phyloP scores from a whole-genome alignment of 2,888 invertebrate species.

The Leptinotarsa rubiginosa region DNA sequence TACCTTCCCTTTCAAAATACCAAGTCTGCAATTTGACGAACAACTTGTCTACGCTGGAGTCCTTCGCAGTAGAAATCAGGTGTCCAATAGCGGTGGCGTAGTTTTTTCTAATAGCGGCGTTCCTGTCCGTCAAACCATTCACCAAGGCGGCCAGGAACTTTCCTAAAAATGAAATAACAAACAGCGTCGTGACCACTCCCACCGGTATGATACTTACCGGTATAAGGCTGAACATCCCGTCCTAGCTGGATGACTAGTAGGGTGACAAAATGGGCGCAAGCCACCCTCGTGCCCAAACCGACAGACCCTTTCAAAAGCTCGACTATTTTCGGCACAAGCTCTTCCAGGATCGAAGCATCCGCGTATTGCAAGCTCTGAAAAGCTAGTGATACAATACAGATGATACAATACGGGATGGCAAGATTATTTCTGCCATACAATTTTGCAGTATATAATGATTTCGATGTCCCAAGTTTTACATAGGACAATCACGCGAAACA shows the following conservation, averaged over 20 bases:
- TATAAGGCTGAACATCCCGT: constrained; percentile 71
- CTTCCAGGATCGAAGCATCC: constrained; percentile 80
- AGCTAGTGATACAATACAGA: constrained; percentile 33
- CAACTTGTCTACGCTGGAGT: constrained; percentile 75
- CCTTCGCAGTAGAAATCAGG: constrained; percentile 85
- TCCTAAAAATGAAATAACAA: constrained; percentile 48
- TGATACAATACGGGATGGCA: background rate
- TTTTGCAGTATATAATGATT: background rate
- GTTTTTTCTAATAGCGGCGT: constrained; percentile 84
- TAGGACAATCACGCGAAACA: background rate
- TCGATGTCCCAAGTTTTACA: background rate
- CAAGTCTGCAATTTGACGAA: constrained; percentile 73
- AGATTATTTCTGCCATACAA: background rate
- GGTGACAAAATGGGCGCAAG: constrained; percentile 83
- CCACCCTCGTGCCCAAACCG: constrained; percentile 86
- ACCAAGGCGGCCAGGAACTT: constrained; percentile 76
- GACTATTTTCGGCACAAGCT: constrained; percentile 82
- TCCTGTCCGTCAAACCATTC: constrained; percentile 85
- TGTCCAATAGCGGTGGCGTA: constrained; percentile 88
- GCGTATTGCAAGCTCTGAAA: constrained; percentile 77
- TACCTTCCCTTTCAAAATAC: constrained; percentile 78
- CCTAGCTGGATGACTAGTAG: constrained; percentile 71
- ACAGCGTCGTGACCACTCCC: background rate
- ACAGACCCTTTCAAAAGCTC: constrained; percentile 85
- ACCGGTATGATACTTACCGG: constrained; percentile 61